A percentile compares a stretch with the other conserved stretches of the same genome.
Conservation (phyloP, 2,113 vertebrate species). For the Larimichthys crocea region DNA sequence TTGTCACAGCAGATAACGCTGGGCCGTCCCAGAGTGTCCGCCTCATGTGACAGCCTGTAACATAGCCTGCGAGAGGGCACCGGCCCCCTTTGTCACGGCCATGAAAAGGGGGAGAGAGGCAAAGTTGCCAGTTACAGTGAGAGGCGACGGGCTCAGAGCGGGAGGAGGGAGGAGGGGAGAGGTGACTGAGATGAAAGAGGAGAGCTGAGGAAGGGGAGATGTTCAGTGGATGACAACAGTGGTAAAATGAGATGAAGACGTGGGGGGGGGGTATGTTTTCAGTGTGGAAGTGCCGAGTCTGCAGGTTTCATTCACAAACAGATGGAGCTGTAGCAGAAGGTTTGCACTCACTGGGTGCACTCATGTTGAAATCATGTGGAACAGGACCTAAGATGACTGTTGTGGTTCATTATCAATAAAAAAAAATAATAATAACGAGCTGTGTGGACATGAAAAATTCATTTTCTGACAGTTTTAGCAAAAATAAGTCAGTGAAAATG, state of each 20-base stretch:
- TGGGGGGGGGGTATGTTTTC: background rate
- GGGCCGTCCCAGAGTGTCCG: slow-evolving; percentile 81
- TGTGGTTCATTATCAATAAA: background rate
- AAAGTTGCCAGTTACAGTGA: slow-evolving; percentile 76
- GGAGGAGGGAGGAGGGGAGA: slow-evolving; percentile 22
- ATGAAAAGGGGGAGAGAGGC: slow-evolving; percentile 75
- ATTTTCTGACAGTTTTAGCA: background rate
- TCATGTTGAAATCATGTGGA: background rate
- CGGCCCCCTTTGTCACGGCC: slow-evolving; percentile 76
- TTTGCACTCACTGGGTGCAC: background rate
- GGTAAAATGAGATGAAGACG: slow-evolving; percentile 14
- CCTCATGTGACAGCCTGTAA: slow-evolving; percentile 86
- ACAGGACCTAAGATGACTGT: background rate
- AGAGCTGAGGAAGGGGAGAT: slow-evolving; percentile 13
- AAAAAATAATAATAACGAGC: too few relatives aligned
- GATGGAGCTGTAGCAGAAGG: background rate
- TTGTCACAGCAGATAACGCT: slow-evolving; percentile 86
- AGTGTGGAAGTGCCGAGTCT: slow-evolving; percentile 11
- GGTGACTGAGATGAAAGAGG: slow-evolving; percentile 36
- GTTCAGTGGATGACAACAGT: slow-evolving; percentile 9
- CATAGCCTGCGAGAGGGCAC: slow-evolving; percentile 85
- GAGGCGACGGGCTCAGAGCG: slow-evolving; percentile 23
- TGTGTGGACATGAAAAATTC: background rate
- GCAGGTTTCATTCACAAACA: slow-evolving; percentile 38
- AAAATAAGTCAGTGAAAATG: background rate